phyloP scores from a whole-genome alignment of 64 coral and sea anemone genomes.

The Catalaphyllia jardinei region DNA sequence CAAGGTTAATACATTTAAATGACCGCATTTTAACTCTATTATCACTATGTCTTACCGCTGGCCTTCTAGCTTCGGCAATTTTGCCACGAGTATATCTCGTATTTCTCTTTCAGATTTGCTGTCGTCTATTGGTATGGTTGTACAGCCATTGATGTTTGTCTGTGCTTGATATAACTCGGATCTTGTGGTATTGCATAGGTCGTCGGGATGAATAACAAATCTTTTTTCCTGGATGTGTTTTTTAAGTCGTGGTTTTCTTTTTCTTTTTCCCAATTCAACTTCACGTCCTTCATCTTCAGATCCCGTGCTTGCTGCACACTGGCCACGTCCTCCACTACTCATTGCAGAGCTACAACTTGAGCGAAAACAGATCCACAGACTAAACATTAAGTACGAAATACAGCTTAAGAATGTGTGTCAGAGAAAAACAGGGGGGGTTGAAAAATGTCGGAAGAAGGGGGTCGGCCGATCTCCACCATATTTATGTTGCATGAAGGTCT shows the following conservation, averaged over 20 bases:
- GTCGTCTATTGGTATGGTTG: not conserved
- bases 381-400: too few species aligned
- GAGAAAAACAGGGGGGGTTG: too few species aligned
- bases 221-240: not conserved
- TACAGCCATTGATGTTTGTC: not conserved
- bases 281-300: not conserved
- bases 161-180: not conserved
- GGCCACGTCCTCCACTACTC: too few species aligned
- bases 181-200: not conserved
- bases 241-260: not conserved
- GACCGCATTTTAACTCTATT: too few species aligned
- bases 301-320: not conserved
- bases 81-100: not conserved
- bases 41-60: not conserved
- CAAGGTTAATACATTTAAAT: too few species aligned
- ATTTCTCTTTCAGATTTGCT: not conserved
- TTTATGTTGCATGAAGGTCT: too few species aligned
- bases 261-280: not conserved
- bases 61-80: not conserved
- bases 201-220: not conserved
- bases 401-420: too few species aligned
- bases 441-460: too few species aligned
- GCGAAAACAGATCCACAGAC: too few species aligned
- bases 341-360: too few species aligned
- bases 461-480: too few species aligned